Evolutionary conservation across 2,113 vertebrate genomes (phyloP).

Genomic region (Capreolus pygargus): DNA sequence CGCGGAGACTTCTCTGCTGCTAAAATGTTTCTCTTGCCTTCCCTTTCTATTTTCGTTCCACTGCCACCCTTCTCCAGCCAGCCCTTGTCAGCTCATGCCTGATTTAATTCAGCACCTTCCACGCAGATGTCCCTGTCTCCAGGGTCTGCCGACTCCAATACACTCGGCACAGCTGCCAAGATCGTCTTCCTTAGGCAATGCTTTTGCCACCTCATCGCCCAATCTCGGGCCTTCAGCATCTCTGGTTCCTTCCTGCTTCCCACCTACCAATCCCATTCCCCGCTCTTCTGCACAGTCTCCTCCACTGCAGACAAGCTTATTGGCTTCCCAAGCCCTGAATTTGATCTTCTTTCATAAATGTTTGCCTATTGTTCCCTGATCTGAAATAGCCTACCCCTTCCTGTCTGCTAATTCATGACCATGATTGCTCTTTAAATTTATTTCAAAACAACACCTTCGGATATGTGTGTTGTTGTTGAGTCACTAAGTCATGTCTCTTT

Average conservation of each 20-base stretch:
- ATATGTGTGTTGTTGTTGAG: neutral
- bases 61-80: neutral
- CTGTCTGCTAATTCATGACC: neutral
- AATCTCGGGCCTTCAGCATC: neutral
- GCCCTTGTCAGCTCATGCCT: slow-evolving; percentile 23
- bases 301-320: neutral
- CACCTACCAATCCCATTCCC: neutral
- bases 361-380: neutral
- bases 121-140: neutral
- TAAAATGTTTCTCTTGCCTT: neutral
- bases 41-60: neutral
- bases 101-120: slow-evolving; percentile 43
- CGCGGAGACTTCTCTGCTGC: neutral
- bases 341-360: neutral
- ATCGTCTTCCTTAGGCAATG: neutral
- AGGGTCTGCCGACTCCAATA: slow-evolving; percentile 4
- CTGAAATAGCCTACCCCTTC: neutral
- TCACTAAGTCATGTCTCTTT: neutral
- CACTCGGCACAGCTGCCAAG: neutral
- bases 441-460: neutral
- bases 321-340: neutral
- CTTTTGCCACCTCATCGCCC: neutral
- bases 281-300: neutral
- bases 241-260: neutral
- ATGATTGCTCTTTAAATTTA: neutral